Base-by-base conservation (phyloP, 2,113 vertebrate genomes). In the Dryoscopus gambensis region DNA sequence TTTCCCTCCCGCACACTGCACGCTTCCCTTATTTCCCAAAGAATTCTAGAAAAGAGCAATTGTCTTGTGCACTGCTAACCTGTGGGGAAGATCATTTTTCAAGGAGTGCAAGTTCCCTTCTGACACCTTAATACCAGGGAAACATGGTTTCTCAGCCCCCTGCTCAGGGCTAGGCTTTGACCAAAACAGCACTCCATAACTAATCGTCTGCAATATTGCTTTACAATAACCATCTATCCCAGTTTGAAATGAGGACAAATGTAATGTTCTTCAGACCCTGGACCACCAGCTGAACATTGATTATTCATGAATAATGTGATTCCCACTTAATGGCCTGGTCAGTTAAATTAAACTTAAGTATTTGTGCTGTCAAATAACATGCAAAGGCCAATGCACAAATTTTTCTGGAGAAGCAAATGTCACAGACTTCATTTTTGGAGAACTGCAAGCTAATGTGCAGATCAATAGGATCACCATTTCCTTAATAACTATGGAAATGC, bases 261-360 rank as follows among this genome's bases (percentile, higher is more conserved):
- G 63, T 53, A 67, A 44, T 37, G 39, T 37, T 91, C 89, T 74
- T 89, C 65, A 67, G 31, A 64, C 37, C 25, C 77, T 71, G 47
- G 47, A 71, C 50, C 60, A 90, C 53, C 53, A 93, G 44, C 46
- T 6, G 17, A 83, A 74, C 56, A 91, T 89, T 92, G 85, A 96
- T 97, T 92, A 78, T 81, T 81, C 0, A 4, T 55, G 83, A 95
- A 88, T 92, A 92, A 95, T 90, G 52, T 46, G 53, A 94, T 83
- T 95, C 44, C 13, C 37, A 47, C 63, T 89, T 93, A 95, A 95
- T 64, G 84, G 63, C 39, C 42, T 39, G 57, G 85, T 87, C 85
- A 85, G 59, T 87, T 84, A 89, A 90, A 84, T 59, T 86, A 83
- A 95, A 95, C 82, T 70, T 92, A 91, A 96, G 93, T 93, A 97